Base-by-base conservation (phyloP, 1,140 invertebrate species). In the Hesperophylax magnus region DNA sequence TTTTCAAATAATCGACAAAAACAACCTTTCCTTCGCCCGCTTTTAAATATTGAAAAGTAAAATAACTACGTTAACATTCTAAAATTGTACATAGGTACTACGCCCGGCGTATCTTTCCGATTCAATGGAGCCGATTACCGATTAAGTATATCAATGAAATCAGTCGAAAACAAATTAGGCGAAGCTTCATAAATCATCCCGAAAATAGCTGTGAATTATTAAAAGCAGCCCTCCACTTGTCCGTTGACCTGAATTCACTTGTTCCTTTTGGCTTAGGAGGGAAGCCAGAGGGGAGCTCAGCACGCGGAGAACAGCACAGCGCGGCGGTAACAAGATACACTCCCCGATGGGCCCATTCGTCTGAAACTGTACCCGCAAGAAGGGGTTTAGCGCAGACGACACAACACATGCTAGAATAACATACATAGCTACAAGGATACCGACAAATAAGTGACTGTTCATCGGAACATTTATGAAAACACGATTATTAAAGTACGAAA, bases 331-430 rank as follows among this genome's bases (percentile, higher is more conserved):
- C 52, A 15, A 52, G 47, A 72, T 72, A 24, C 69, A 11, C 69
- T 53, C 47, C 69, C 69, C 47, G 69, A 20, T 20, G 69, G 69
- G 52, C 18, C 69, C 47, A 72, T 72, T 53, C 69, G 69, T 72
- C 69, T 54, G 69, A 22, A 72, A 72, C 69, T 72, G 69, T 72
- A 72, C 52, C 69, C 69, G 52, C 52, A 9, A 4, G 39, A 47
- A 53, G 69, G 69, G 69, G 34, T 18, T 39, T 7, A 24, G 20
- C 20, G 7, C 1, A 47, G 24, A 9, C 11, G 14, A 24, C 31
- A n/a, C 63, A 67, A 27, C 24, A 67, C 63, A 47, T 18, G 34
- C 65, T 22, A 34, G 69, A 11, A 47, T 14, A 2, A 47, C 39
- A 14, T 22, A 53, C 69, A 72, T 56, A 22, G 20, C 52, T 27